These are phyloP conservation scores for Prorops nasuta DNA, from an alignment of 1,140 invertebrate species.

Conservation along the genomic window DNA sequence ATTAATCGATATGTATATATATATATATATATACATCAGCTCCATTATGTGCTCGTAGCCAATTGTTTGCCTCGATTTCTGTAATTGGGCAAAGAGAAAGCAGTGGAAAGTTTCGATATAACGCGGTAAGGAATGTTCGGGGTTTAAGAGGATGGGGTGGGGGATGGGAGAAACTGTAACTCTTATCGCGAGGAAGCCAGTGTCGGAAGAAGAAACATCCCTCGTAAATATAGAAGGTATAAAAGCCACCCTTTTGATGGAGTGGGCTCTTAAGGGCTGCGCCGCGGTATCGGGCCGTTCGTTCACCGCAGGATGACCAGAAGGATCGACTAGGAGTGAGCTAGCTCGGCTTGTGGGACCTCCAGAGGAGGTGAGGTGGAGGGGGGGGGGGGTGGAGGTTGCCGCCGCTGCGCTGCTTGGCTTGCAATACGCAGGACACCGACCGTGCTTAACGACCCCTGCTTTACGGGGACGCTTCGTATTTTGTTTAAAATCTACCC, in stretches of 20 bases:
- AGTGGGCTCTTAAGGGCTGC: constrained; percentile 48
- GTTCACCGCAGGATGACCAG: constrained; percentile 39
- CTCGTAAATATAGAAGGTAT: constrained; percentile 53
- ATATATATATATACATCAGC: no score
- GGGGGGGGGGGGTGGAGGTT: no score
- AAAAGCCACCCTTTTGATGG: constrained; percentile 53
- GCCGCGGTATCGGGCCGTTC: constrained; percentile 33
- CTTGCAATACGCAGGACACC: constrained; percentile 24
- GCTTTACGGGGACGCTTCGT: constrained; percentile 38
- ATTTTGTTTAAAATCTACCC: constrained; percentile 48
- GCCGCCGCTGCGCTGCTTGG: no score
- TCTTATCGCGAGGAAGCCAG: constrained; percentile 47
- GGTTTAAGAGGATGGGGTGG: no score
- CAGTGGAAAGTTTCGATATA: constrained; percentile 20
- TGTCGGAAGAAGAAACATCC: constrained; percentile 48
- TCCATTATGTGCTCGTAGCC: no score
- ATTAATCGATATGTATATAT: no score
- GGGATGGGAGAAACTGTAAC: constrained; percentile 34
- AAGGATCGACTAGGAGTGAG: constrained; percentile 21
- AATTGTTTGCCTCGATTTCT: no score
- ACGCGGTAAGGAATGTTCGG: background rate
- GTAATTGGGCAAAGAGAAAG: no score
- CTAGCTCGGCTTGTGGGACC: background rate
- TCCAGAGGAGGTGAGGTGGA: background rate
- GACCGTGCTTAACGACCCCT: constrained; percentile 43